Conservation (phyloP, 1,140 invertebrate genomes). For the Hyposmocoma kahamanoa region DNA sequence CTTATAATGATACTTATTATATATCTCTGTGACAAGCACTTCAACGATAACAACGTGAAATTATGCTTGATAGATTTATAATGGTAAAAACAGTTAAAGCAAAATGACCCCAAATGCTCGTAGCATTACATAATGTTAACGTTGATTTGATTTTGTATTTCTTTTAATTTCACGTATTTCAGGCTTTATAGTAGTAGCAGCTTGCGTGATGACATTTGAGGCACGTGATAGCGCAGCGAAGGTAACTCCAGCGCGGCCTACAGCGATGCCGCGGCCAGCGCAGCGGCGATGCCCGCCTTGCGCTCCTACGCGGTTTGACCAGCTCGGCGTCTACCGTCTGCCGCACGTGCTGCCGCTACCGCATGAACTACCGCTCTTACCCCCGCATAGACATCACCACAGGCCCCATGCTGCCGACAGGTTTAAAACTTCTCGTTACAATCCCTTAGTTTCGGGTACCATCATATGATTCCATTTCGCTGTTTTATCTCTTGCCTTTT, state of each 20-base stretch:
- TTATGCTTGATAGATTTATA: too few species aligned
- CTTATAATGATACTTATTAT: too few species aligned
- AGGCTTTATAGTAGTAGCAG: constrained; percentile 94
- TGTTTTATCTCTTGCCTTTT: too few species aligned
- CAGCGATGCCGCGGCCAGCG: constrained; percentile 74
- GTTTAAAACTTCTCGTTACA: constrained; percentile 66
- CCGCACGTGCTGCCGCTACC: constrained; percentile 73
- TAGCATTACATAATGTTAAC: too few species aligned
- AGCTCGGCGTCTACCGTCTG: constrained; percentile 77
- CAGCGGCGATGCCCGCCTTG: constrained; percentile 53
- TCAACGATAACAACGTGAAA: too few species aligned
- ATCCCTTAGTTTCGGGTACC: too few species aligned
- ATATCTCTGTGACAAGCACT: too few species aligned
- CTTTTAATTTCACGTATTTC: constrained; percentile 25
- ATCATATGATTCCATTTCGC: too few species aligned
- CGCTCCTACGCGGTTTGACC: constrained; percentile 62
- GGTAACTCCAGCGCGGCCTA: constrained; percentile 85
- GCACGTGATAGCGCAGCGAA: constrained; percentile 90
- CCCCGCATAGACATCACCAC: constrained; percentile 40
- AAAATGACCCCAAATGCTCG: too few species aligned
- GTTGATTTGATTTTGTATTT: too few species aligned
- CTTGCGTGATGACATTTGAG: constrained; percentile 96
- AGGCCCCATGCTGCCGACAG: constrained; percentile 75
- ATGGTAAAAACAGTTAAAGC: too few species aligned
- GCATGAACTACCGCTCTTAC: constrained; percentile 59